These are phyloP conservation scores for cat (Felis catus) DNA, from an alignment of 2,113 vertebrate genomes.

Conservation along the genomic window DNA sequence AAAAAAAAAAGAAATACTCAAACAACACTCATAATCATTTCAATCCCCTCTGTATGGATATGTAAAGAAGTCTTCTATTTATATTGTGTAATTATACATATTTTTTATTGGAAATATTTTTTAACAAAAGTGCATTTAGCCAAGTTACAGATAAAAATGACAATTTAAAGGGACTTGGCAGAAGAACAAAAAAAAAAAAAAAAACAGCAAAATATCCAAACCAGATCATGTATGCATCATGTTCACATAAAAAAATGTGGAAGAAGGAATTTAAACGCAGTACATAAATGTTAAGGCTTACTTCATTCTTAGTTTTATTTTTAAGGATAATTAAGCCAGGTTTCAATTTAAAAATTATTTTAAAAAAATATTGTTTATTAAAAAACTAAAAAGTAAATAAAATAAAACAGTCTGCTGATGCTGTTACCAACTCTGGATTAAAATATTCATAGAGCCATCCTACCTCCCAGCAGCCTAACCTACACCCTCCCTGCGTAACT, in stretches of 20 bases:
- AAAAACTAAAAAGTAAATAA: neutral
- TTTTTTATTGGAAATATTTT: neutral
- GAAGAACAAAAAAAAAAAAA: slow-evolving; percentile 30
- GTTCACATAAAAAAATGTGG: neutral
- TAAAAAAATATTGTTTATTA: neutral
- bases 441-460: neutral
- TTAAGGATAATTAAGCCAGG: neutral
- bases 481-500: neutral
- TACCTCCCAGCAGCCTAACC: neutral
- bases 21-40: neutral
- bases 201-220: neutral
- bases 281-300: neutral
- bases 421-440: neutral
- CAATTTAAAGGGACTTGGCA: neutral
- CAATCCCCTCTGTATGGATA: neutral
- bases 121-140: neutral
- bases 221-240: neutral
- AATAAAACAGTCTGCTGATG: neutral
- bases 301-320: neutral
- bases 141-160: slow-evolving; percentile 16
- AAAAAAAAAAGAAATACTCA: neutral
- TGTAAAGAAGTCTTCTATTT: neutral
- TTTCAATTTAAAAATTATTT: neutral
- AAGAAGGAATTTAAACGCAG: slow-evolving; percentile 2
- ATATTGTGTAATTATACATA: neutral